Evolutionary conservation across 2,113 vertebrate genomes (phyloP), one percentile per base, ranked within the genome.

Genomic region (Pseudopodoces humilis): DNA sequence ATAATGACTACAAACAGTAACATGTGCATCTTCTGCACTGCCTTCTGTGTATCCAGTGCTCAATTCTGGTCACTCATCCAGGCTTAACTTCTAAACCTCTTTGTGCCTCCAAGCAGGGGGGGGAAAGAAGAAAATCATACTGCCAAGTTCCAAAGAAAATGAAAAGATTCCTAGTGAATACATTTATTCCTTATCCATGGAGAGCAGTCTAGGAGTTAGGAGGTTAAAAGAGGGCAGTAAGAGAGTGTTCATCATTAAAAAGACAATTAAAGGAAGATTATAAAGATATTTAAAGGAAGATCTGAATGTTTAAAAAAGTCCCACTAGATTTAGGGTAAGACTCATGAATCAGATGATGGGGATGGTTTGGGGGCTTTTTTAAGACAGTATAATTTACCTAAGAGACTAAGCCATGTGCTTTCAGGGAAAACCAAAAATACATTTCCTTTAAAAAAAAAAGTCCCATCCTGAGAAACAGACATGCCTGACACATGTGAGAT

Each of bases 351-450:
- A 25, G 59, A 78, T 47, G 41, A 69, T 60, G 20, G 31, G 44
- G 44, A 65, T 28, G 27, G 10, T 41, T 70, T 68, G 0, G 3
- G 15, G 13, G 1, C 2, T 79, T 68, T 82, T 90, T 60, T 9
- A 58, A 77, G 47, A 52, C 43, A 76, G 43, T n/a, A 60, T 60
- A 30, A 91, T 71, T 75, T 79, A 82, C 68, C 59, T 75, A 74
- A 30, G 44, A 83, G 31, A 92, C 59, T 90, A 85, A 93, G 63
- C 41, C 53, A 71, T 15, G 72, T 68, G 65, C 65, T 94, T 69
- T 68, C 86, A 90, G 90, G 88, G 88, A 94, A 95, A 86, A 92
- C 83, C 83, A 96, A 96, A 96, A 96, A 96, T 94, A 86, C 27
- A 96, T 88, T 96, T 96, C 93, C 95, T 95, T 90, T 88, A 6